phyloP scores from a whole-genome alignment of 2,888 invertebrate genomes.

The Allacma fusca region DNA sequence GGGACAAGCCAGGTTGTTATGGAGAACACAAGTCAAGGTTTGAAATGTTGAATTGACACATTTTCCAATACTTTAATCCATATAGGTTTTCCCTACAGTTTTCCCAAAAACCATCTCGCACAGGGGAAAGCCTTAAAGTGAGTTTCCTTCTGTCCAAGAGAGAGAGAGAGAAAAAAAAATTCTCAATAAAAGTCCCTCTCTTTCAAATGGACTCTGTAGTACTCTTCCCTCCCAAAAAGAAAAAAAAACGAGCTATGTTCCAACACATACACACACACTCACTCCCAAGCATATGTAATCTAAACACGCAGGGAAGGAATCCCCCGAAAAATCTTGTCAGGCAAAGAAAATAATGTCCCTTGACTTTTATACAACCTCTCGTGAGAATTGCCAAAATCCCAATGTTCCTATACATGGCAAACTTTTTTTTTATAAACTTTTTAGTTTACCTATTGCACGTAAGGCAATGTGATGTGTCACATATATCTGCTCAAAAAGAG shows the following conservation, averaged over 20 bases:
- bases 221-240: neutral
- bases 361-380: conserved; percentile 55
- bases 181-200: conserved; percentile 33
- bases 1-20: neutral
- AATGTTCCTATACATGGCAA: conserved; percentile 38
- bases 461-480: conserved; percentile 47
- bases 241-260: too few relatives aligned
- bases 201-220: too few relatives aligned
- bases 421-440: conserved; percentile 42
- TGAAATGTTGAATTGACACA: conserved; percentile 35
- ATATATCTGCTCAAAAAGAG: conserved; percentile 47
- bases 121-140: conserved; percentile 47
- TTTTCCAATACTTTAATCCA: conserved; percentile 32
- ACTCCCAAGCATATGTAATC: conserved; percentile 15
- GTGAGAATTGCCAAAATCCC: conserved; percentile 54
- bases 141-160: conserved; percentile 42
- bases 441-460: conserved; percentile 50
- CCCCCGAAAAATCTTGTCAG: conserved; percentile 47
- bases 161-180: conserved; percentile 14
- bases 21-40: neutral
- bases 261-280: too few relatives aligned
- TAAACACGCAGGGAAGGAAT: conserved; percentile 25
- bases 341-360: conserved; percentile 54
- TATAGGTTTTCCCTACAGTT: conserved; percentile 5
- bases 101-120: neutral